Conservation (phyloP, 2,797 vertebrate species). For the Phrynocephalus guinanensis region DNA sequence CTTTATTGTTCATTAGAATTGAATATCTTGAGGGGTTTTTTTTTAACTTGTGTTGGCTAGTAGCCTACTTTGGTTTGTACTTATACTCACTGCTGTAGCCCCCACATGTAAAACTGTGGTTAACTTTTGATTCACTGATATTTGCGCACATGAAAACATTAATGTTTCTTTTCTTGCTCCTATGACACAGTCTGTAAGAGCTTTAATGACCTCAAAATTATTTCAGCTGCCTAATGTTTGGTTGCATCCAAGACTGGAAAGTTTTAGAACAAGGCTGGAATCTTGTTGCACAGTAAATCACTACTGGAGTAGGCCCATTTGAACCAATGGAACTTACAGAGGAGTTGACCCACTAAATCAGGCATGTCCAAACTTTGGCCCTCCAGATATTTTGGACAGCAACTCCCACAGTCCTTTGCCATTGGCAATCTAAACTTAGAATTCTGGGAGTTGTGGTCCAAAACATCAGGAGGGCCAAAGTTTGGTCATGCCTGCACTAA, state of each 20-base stretch:
- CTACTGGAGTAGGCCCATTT: too few relatives aligned
- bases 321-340: too few relatives aligned
- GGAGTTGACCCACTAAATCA: too few relatives aligned
- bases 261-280: neutral
- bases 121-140: neutral
- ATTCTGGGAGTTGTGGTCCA: too few relatives aligned
- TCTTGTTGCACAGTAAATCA: too few relatives aligned
- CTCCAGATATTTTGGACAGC: too few relatives aligned
- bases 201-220: neutral
- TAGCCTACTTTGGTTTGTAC: neutral
- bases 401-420: too few relatives aligned
- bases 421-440: too few relatives aligned
- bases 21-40: slow-evolving; percentile 18
- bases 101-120: neutral
- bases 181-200: neutral
- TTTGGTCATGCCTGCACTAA: too few relatives aligned
- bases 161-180: neutral
- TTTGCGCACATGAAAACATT: neutral
- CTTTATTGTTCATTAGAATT: neutral
- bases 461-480: too few relatives aligned
- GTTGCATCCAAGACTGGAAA: neutral
- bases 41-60: neutral
- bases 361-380: too few relatives aligned
- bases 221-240: neutral
- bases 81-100: neutral